These are phyloP conservation scores for Thelaira solivaga DNA, from an alignment of 2,888 invertebrate species.

Conservation along the genomic window DNA sequence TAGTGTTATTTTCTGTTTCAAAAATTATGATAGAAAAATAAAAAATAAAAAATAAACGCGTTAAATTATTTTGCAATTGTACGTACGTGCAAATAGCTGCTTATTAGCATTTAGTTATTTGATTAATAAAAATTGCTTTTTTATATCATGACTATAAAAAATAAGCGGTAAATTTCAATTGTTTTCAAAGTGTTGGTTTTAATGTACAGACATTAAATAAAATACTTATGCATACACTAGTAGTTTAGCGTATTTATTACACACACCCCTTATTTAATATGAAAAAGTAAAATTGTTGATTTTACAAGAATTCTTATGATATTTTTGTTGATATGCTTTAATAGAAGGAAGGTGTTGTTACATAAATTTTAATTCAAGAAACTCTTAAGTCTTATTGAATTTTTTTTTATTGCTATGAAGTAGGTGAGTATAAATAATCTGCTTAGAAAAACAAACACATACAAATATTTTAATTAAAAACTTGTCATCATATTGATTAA, in stretches of 20 bases:
- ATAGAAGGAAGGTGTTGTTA: slow-evolving; percentile 29
- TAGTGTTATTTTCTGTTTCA: slow-evolving; percentile 24
- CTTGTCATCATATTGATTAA: too few relatives aligned
- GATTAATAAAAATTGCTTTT: neutral
- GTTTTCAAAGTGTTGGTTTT: slow-evolving; percentile 4
- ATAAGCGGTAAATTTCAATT: slow-evolving; percentile 40
- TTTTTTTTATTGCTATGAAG: neutral
- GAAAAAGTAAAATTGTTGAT: too few relatives aligned
- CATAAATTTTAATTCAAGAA: slow-evolving; percentile 21
- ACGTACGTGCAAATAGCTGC: slow-evolving; percentile 10
- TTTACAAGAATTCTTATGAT: too few relatives aligned
- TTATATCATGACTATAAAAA: slow-evolving; percentile 1
- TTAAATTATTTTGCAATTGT: slow-evolving; percentile 44
- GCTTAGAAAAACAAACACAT: too few relatives aligned
- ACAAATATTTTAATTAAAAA: too few relatives aligned
- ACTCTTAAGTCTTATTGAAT: neutral
- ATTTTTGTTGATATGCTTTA: neutral
- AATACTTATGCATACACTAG: too few relatives aligned
- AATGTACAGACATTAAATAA: neutral
- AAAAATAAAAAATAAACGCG: too few relatives aligned
- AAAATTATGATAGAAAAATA: slow-evolving; percentile 42
- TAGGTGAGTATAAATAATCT: neutral
- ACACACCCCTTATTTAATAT: neutral
- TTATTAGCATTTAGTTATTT: slow-evolving; percentile 41
- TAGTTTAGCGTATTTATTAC: neutral